phyloP scores from a whole-genome alignment of 2,888 invertebrate species.

The Cremastobaeus sp. region DNA sequence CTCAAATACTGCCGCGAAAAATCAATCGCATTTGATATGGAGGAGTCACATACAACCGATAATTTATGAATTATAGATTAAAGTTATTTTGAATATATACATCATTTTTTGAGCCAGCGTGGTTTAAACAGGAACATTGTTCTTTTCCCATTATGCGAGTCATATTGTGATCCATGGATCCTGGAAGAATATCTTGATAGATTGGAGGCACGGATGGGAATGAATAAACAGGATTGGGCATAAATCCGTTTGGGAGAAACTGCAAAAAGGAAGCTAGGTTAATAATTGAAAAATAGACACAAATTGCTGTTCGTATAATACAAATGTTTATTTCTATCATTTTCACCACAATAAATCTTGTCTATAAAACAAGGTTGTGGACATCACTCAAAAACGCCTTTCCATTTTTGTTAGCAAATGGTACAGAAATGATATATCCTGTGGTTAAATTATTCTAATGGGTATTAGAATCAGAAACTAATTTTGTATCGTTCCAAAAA shows the following conservation, averaged over 20 bases:
- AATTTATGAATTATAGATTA: constrained; percentile 1
- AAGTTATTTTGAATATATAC: constrained; percentile 16
- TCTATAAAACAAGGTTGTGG: constrained; percentile 14
- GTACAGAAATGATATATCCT: too few relatives aligned
- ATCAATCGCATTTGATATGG: too few relatives aligned
- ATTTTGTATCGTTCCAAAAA: too few relatives aligned
- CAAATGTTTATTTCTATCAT: constrained; percentile 61
- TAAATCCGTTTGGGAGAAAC: constrained; percentile 69
- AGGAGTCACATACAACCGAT: too few relatives aligned
- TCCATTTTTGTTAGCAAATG: not conserved
- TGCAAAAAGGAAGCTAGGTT: constrained; percentile 55
- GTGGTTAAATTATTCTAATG: not conserved
- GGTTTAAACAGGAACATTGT: constrained; percentile 70
- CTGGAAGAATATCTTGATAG: constrained; percentile 59
- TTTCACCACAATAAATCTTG: constrained; percentile 28
- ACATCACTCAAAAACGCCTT: constrained; percentile 9
- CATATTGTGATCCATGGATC: constrained; percentile 63
- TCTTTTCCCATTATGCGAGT: constrained; percentile 65
- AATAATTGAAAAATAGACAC: constrained; percentile 4
- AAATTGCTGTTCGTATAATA: constrained; percentile 54
- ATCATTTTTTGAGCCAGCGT: constrained; percentile 4
- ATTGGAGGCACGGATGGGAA: constrained; percentile 64
- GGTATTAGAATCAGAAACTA: too few relatives aligned
- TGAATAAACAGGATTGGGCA: constrained; percentile 69
- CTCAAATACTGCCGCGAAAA: too few relatives aligned